Evolutionary conservation across 2,888 invertebrate species (phyloP), one percentile per base, ranked within the genome.

Genomic region (Oconnorella tubifera): DNA sequence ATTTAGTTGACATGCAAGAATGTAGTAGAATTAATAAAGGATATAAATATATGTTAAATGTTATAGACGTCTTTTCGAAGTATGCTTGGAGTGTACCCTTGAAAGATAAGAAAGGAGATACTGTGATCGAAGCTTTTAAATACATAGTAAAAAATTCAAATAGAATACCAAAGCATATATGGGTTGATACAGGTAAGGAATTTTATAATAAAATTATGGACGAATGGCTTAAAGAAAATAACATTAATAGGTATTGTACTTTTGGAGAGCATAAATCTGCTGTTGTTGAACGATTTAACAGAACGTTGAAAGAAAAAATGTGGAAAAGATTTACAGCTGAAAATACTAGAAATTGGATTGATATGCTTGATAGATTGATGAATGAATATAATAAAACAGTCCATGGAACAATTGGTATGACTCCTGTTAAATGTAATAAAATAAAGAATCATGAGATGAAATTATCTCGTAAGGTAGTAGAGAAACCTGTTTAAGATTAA

Each of bases 341-440:
- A 56, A 56, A 56, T 56, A 31, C 56, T 56, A 56, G 32, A 56
- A 56, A 56, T 56, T 27, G 56, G 28, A 23, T 27, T 56, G 56
- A 31, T 10, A 56, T 27, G 56, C 6, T 29, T 14, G 28, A 31
- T 27, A 29, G 56, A 23, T 56, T 27, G 29, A 56, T 10, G 6
- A 31, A 23, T 56, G 56, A 31, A 51, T 56, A 31, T 56, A 56
- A 31, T 27, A 56, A 28, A 31, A 31, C 56, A 29, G 10, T 6
- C 23, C 28, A 31, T 56, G 23, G 56, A 14, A 56, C 29, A 14
- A 29, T 23, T 51, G 53, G 53, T 51, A 51, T 51, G 53, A 51
- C 14, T 6, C 53, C 53, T 25, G 25, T 51, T 51, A 51, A 51
- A 19, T 19, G 53, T 51, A 51, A 27, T 25, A 51, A 51, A 51